Base-by-base conservation (phyloP, 2,888 invertebrate species). In the Gastrophysa polygoni region DNA sequence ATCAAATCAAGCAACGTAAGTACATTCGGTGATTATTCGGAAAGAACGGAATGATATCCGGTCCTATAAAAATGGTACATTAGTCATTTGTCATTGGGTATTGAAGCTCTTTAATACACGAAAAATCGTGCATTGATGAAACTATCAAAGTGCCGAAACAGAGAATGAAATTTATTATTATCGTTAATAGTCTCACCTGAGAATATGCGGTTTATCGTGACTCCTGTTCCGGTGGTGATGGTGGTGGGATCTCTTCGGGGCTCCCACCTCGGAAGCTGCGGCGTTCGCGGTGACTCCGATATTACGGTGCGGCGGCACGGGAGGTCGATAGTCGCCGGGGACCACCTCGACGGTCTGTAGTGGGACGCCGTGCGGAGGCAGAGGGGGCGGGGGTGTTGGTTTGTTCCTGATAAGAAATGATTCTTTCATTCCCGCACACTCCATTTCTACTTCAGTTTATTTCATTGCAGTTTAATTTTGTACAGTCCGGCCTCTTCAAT, bases 251-350 rank as follows among this genome's bases (percentile, higher is more conserved):
- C 79, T 80, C 52, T 76, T 72, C 28, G 76, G 81, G 18, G 73
- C 73, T 47, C 64, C 63, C 47, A 57, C 59, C 49, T 73, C 72
- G n/a, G 70, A 68, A 56, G 67, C 72, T n/a, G 80, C 81, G 73
- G 84, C 84, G 75, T 86, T 86, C 34, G 84, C 81, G 71, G 85
- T 85, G 56, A 87, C 83, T 18, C 87, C 87, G 34, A 91, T 86
- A 81, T 90, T 91, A 71, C 93, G 85, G 78, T 94, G 94, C 28
- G 93, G 95, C 18, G 94, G 94, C 59, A 94, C 92, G n/a, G 93
- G 93, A 3, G 94, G 93, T 71, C 91, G 87, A 82, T 94, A 93
- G 69, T 92, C 91, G 73, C 88, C 87, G 16, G 51, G 47, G n/a
- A 28, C 50, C 18, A 57, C 50, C 34, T 61, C 50, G 7, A 66